Evolutionary conservation across 30 jellyfish, hydroid and myxozoan species (phyloP).

Genomic region (Aurelia sp.): DNA sequence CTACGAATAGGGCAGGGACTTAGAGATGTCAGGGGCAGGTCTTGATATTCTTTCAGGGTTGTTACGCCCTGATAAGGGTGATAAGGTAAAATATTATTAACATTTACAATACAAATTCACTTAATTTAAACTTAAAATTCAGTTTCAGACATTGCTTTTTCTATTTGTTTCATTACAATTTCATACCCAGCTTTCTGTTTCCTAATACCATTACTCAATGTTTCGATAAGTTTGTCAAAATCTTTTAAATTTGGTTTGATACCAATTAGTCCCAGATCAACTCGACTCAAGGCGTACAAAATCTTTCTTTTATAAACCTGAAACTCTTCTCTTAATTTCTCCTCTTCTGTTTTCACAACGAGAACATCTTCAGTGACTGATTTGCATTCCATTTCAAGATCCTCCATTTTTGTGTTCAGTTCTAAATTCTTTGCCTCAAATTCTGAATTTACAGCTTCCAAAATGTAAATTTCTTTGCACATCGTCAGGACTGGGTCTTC

Average conservation of each 20-base stretch:
- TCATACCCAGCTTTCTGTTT: conserved; percentile 44
- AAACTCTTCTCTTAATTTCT: conserved; percentile 37
- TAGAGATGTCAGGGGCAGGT: no score
- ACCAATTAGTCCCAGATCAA: conserved; percentile 51
- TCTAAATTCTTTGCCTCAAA: conserved; percentile 36
- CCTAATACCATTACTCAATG: conserved; percentile 10
- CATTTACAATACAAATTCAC: no score
- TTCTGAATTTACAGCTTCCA: conserved; percentile 58
- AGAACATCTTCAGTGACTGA: conserved; percentile 40
- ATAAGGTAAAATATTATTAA: no score
- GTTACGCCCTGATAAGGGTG: no score
- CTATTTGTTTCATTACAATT: conserved; percentile 30
- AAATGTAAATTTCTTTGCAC: conserved; percentile 38
- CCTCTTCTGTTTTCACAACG: conserved; percentile 52
- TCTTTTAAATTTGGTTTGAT: conserved; percentile 50
- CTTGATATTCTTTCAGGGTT: no score
- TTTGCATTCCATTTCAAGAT: conserved; percentile 45
- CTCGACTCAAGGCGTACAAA: conserved; percentile 55
- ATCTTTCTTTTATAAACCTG: conserved; percentile 47
- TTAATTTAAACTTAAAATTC: conserved; percentile 1
- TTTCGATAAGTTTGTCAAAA: conserved; percentile 35
- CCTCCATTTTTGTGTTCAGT: conserved; percentile 26
- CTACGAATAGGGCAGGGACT: no score
- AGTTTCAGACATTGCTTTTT: conserved; percentile 36
- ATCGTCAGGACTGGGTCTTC: conserved; percentile 41